These are phyloP conservation scores for Drosophila melanica DNA, from an alignment of 1,140 invertebrate species.

Conservation along the genomic window DNA sequence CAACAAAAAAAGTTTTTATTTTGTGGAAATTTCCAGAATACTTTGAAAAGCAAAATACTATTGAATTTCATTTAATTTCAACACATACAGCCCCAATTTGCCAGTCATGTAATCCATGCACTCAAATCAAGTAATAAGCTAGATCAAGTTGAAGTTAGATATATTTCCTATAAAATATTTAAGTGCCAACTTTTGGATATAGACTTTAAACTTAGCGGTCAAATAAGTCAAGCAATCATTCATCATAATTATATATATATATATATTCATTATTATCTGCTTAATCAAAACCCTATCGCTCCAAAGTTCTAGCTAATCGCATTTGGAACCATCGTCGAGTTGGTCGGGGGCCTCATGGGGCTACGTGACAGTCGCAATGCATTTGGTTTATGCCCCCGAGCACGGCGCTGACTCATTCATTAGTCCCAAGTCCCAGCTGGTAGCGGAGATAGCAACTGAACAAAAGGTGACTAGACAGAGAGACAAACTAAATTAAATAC, in stretches of 20 bases:
- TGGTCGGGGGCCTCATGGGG: conserved; percentile 12
- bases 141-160: no score
- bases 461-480: conserved; percentile 7
- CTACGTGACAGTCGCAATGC: conserved; percentile 51
- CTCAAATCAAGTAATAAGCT: no score
- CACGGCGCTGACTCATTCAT: conserved; percentile 26
- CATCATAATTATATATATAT: conserved; percentile 27
- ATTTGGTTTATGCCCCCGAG: conserved; percentile 18
- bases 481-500: conserved; percentile 33
- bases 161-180: no score
- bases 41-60: no score
- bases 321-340: background rate
- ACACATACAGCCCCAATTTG: no score
- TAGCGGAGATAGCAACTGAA: conserved; percentile 18
- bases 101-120: no score
- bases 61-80: no score
- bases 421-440: background rate
- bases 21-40: no score
- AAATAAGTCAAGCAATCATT: conserved; percentile 21
- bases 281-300: conserved; percentile 20
- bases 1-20: no score
- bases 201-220: background rate
- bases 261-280: conserved; percentile 16
- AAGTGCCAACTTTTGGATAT: no score
- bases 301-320: conserved; percentile 27